phyloP scores from a whole-genome alignment of 2,888 invertebrate species.

The Tryphoninae sp. region DNA sequence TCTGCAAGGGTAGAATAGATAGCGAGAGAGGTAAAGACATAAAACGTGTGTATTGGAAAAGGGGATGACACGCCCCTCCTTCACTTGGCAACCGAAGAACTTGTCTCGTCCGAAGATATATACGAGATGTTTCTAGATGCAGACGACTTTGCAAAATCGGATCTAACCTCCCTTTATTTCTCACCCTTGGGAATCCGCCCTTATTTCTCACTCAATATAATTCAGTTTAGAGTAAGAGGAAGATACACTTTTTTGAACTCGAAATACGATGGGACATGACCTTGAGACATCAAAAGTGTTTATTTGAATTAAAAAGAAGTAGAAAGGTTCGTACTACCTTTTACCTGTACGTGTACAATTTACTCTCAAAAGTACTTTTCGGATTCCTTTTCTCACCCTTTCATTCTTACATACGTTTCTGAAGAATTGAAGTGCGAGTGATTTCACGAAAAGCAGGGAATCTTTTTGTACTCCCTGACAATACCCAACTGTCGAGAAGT shows the following conservation, averaged over 20 bases:
- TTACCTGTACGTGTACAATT: constrained; percentile 24
- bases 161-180: constrained; percentile 8
- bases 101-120: constrained; percentile 23
- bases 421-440: constrained; percentile 25
- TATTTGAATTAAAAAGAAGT: background rate
- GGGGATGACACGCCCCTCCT: constrained; percentile 34
- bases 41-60: constrained; percentile 1
- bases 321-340: background rate
- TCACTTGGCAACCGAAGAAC: constrained; percentile 28
- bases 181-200: constrained; percentile 41
- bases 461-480: constrained; percentile 40
- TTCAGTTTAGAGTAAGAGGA: no score
- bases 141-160: constrained; percentile 53
- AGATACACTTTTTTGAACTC: background rate
- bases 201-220: constrained; percentile 17
- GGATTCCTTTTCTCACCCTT: background rate
- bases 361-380: constrained; percentile 24
- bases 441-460: constrained; percentile 26
- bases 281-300: background rate
- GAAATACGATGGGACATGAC: background rate
- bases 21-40: background rate
- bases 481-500: constrained; percentile 17
- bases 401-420: background rate
- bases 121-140: constrained; percentile 21
- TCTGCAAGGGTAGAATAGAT: background rate